Base-by-base conservation (phyloP, 1,140 invertebrate genomes). In the Temnothorax curvispinosus region DNA sequence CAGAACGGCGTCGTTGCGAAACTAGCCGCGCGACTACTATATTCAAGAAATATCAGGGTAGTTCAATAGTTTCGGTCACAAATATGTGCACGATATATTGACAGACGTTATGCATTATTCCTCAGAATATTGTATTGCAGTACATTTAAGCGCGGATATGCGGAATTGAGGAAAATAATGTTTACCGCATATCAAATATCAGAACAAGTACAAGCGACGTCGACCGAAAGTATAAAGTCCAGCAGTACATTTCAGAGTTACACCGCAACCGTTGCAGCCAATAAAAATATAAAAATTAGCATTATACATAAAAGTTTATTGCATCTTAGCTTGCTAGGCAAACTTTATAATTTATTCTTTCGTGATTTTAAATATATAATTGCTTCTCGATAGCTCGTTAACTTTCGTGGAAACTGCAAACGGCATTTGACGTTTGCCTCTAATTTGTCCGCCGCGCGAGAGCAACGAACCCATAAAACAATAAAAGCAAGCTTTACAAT, bases 1-100 rank as follows among this genome's bases (percentile, higher is more conserved):
- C 11, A 54, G 54, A 50, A 64, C 18, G 21, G 38, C 71, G 50
- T 60, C 65, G 77, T 84, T 87, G 27, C 50, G 41, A 32, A 44
- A 87, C 65, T 64, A 21, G 56, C 38, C n/a, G 5, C 38, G 3
- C 60, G 2, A 9, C 54, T 54, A 69, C n/a, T 3, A 27, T 69
- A 60, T 15, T 77, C 88, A 86, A 80, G 75, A 80, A 65, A 44
- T 71, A 84, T 75, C n/a, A 71, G 13, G 77, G 13, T 64, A 72
- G 50, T 72, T 65, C 56, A 56, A 77, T 74, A 52, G 54, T 88
- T 27, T 77, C 35, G 15, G 11, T 7, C 15, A 60, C 58, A 75
- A 85, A 86, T 50, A 50, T 65, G 78, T 69, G 38, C 54, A 18
- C 56, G n/a, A 38, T 21, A 8, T n/a, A 62, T 62, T 62, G 80